Percentiles rank a stretch among this genome's conserved stretches.
Evolutionary conservation across 2,113 vertebrate genomes (phyloP).

Genomic region (Pithys albifrons): DNA sequence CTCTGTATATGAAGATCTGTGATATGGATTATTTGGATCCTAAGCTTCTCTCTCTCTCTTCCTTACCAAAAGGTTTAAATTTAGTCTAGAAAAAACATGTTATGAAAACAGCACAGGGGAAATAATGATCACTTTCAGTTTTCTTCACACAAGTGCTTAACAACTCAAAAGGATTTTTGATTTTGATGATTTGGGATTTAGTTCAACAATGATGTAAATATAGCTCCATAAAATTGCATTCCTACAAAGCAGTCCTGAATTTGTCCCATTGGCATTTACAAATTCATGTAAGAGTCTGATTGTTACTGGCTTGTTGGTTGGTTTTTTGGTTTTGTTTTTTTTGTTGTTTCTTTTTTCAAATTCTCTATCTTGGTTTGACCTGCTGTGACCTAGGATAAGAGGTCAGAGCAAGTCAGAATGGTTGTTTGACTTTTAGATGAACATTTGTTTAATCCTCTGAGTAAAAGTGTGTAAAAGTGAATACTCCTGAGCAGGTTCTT

Average conservation of each 20-base stretch:
- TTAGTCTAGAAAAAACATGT: neutral
- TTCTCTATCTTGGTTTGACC: conserved; percentile 30
- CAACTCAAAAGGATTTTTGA: neutral
- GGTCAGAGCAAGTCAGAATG: conserved; percentile 20
- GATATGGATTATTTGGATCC: neutral
- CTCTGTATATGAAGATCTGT: neutral
- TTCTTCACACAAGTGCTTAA: neutral
- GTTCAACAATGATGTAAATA: neutral
- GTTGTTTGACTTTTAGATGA: conserved; percentile 59
- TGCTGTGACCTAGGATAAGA: conserved; percentile 23
- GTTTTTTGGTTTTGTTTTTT: too few species aligned
- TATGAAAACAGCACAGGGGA: neutral
- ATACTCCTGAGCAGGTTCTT: neutral
- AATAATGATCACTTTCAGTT: neutral
- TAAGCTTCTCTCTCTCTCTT: neutral
- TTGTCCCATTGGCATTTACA: neutral
- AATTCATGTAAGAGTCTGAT: neutral
- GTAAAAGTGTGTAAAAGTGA: conserved; percentile 68
- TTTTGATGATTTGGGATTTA: neutral
- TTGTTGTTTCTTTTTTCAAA: neutral
- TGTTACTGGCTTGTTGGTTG: neutral
- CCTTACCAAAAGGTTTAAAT: neutral
- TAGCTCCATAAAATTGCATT: neutral
- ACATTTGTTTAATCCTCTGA: conserved; percentile 46
- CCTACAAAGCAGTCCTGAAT: neutral